phyloP scores from a whole-genome alignment of 2,797 vertebrate genomes.

The Tauraco hartlaubi region DNA sequence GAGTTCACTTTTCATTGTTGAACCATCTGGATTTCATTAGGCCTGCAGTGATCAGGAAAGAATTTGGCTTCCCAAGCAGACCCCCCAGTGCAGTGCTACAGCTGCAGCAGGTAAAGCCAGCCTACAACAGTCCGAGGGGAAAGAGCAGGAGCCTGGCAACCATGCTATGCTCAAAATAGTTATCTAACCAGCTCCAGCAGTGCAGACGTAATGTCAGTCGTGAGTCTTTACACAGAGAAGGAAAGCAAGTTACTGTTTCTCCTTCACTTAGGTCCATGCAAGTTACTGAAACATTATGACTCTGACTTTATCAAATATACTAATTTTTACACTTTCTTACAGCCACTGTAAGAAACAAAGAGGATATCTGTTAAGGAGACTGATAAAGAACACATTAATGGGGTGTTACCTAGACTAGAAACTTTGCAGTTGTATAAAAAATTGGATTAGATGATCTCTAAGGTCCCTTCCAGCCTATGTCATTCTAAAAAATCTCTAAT shows the following conservation, averaged over 20 bases:
- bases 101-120: neutral
- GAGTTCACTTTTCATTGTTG: neutral
- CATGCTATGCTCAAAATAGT: neutral
- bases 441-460: no score
- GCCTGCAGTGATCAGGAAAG: neutral
- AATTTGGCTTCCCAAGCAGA: neutral
- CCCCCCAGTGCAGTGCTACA: neutral
- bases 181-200: neutral
- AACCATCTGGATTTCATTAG: neutral
- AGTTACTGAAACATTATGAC: neutral
- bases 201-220: neutral
- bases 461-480: no score
- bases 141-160: neutral
- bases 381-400: neutral
- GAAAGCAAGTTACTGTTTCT: neutral
- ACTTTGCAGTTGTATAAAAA: neutral
- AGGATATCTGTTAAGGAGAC: neutral
- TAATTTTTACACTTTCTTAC: neutral
- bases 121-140: neutral
- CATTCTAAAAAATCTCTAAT: neutral
- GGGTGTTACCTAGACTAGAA: neutral
- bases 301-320: neutral
- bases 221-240: neutral
- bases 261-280: neutral
- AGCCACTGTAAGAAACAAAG: neutral